Evolutionary conservation across 1,140 invertebrate species (phyloP), one percentile per base, ranked within the genome.

Genomic region (Rhyacophila brunnea): DNA sequence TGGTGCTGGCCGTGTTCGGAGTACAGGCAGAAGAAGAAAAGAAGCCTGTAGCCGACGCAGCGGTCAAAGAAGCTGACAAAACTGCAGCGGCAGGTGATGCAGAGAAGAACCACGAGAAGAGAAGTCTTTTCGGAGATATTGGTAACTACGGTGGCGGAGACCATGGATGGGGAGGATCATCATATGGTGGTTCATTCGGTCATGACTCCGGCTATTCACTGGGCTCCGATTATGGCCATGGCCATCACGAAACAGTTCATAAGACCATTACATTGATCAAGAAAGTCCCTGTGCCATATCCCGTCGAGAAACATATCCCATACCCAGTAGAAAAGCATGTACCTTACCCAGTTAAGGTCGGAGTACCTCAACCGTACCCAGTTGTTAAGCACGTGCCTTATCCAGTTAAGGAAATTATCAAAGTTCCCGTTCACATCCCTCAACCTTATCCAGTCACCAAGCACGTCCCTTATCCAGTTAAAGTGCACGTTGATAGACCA

Each of bases 81-180:
- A 76, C 72, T 68, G 80, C 77, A 73, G 72, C 74, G 71, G 74
- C 74, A 70, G 71, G 71, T 69, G 70, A 69, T 66, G 74, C 68
- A 14, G 82, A 83, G 58, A 88, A 88, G 76, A 89, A 88, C 70
- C 85, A 87, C 65, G 86, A 87, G 69, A 88, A 89, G 70, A 80
- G 87, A 64, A 87, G 87, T 52, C 77, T 88, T 35, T 67, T 78
- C 43, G 79, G 79, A 60, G 73, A 83, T 14, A 83, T 82, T 56
- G 78, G 77, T 20, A 76, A 76, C 46, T 78, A 74, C 52, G 78
- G 60, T 53, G 51, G 56, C 32, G n/a, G n/a, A n/a, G n/a, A 45
- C 65, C 68, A 58, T 15, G 52, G 69, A 17, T 66, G 62, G 46
- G 66, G 70, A 14, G 70, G 69, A n/a, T 66, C 38, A 58, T 56